phyloP scores from a whole-genome alignment of 2,113 vertebrate species.

The Chaetodon trifascialis region DNA sequence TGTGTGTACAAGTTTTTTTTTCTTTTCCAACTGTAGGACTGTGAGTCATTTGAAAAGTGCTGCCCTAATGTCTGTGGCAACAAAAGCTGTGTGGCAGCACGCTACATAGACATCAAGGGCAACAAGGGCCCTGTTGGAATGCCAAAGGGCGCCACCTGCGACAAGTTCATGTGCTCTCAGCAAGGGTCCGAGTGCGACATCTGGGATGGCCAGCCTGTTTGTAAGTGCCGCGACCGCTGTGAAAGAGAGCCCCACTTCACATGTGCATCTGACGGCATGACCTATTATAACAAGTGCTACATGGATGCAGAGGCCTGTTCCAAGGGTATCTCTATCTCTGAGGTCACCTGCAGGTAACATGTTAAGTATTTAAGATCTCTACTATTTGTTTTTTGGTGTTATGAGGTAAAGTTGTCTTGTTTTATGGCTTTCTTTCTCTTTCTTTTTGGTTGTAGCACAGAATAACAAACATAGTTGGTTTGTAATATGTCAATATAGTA shows the following conservation, averaged over 20 bases:
- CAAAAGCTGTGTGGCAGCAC: conserved; percentile 96
- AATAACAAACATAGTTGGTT: background rate
- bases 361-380: conserved; percentile 81
- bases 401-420: conserved; percentile 56
- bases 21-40: conserved; percentile 86
- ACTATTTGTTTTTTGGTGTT: conserved; percentile 57
- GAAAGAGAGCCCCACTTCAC: conserved; percentile 98
- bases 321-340: conserved; percentile 92
- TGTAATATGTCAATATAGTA: background rate
- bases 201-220: conserved; percentile 97
- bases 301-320: conserved; percentile 98
- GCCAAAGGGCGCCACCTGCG: conserved; percentile 94
- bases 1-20: conserved; percentile 6
- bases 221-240: conserved; percentile 96
- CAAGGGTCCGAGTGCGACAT: conserved; percentile 98
- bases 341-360: conserved; percentile 93
- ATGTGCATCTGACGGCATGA: conserved; percentile 96
- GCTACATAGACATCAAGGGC: conserved; percentile 93
- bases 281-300: conserved; percentile 99
- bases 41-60: conserved; percentile 97
- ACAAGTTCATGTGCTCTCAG: conserved; percentile 97
- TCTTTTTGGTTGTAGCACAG: background rate
- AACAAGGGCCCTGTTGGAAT: conserved; percentile 93
- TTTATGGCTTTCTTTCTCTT: background rate
- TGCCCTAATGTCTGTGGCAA: conserved; percentile 97